Conservation (phyloP, 2,888 invertebrate species). For the Sesia bembeciformis region DNA sequence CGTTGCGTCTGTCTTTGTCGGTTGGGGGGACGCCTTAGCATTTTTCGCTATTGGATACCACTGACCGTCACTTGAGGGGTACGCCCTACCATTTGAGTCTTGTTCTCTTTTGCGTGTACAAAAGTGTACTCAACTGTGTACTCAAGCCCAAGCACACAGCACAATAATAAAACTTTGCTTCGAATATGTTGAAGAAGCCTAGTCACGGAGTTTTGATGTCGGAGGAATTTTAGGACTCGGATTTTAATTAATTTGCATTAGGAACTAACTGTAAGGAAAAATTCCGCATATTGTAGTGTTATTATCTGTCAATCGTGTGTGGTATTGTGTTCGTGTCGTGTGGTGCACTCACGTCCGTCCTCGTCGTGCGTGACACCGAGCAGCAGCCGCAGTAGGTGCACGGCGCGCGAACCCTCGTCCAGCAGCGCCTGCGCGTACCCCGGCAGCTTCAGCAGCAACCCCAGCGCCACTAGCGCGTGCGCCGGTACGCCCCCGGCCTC, state of each 20-base stretch:
- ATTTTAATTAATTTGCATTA: neutral
- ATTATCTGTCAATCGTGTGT: no score
- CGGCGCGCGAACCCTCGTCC: conserved; percentile 87
- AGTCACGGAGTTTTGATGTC: no score
- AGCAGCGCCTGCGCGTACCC: conserved; percentile 93
- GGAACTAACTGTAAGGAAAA: neutral
- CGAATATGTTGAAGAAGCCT: no score
- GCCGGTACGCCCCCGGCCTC: conserved; percentile 80
- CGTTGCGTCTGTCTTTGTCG: no score
- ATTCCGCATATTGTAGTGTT: neutral
- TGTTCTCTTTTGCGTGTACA: no score
- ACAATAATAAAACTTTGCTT: no score
- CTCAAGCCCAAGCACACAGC: no score
- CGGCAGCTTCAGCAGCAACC: conserved; percentile 89
- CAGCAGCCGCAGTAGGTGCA: conserved; percentile 88
- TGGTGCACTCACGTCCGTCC: conserved; percentile 82
- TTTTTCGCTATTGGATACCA: no score
- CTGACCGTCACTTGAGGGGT: no score
- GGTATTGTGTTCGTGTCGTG: neutral
- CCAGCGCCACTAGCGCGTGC: conserved; percentile 93
- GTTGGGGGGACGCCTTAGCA: no score
- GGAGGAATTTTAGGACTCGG: no score
- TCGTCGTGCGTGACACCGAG: conserved; percentile 94
- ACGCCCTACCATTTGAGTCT: no score
- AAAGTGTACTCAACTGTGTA: neutral